Evolutionary conservation across 2,888 invertebrate genomes (phyloP), one percentile per base, ranked within the genome.

Genomic region (Eledona agricola): DNA sequence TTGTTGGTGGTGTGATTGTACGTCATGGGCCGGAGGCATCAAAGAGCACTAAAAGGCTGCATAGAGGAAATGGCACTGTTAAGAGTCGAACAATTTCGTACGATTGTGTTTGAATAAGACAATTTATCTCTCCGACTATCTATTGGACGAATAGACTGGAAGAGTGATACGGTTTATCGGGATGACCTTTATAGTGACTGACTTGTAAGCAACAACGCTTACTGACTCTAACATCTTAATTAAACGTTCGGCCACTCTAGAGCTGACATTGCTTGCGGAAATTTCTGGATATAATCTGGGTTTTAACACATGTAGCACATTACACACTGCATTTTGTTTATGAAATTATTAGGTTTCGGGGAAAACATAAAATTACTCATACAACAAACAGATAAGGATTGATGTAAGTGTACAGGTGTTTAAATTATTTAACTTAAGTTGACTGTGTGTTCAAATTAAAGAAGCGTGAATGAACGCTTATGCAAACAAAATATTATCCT

Each of bases 131-230:
- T n/a, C n/a, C n/a, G n/a, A n/a, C n/a, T 49, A 49, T 54, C 54
- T 54, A 43, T 35, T 54, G 49, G 37, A 59, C 57, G 52, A 55
- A 57, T 55, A 47, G 49, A 46, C 47, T 57, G 34, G 10, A 43
- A 46, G 55, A 55, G 51, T 43, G 51, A 51, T 59, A 56, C 56
- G 54, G 51, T 42, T 59, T 59, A 59, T 59, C 57, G 52, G 53
- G 10, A 51, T 53, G 59, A 59, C 59, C 59, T 57, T 49, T 55
- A 49, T 35, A 52, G 57, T 43, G 43, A 47, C 53, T 51, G 35
- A 22, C 20, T 32, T 51, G 31, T 32, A 40, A 40, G 43, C 20
- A 31, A 22, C 12, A 34, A 32, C 12, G 23, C 32, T 28, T n/a
- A 23, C 10, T 17, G n/a, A 20, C 17, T 45, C 23, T 22, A 34